Percentiles rank a stretch among this genome's conserved stretches.
phyloP scores from a whole-genome alignment of 2,113 vertebrate species.

The Nipponia nippon region DNA sequence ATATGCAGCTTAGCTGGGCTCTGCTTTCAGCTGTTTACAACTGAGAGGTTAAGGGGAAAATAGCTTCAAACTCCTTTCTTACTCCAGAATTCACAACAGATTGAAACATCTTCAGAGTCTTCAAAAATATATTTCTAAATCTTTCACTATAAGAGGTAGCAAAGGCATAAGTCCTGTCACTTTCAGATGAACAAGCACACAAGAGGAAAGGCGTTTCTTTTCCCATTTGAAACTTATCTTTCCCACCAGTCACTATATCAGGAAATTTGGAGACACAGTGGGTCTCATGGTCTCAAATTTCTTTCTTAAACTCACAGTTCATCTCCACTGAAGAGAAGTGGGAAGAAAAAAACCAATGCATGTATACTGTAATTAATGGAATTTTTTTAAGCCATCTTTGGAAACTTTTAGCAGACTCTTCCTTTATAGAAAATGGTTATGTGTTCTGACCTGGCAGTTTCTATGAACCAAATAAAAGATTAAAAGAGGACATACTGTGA shows the following conservation, averaged over 20 bases:
- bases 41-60: background rate
- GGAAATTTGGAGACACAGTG: background rate
- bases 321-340: background rate
- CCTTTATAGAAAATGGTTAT: background rate
- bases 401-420: background rate
- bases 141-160: background rate
- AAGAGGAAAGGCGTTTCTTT: background rate
- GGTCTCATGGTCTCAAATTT: background rate
- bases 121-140: background rate
- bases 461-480: slow-evolving; percentile 5
- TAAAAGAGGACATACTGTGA: background rate
- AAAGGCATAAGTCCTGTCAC: background rate
- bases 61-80: background rate
- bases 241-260: background rate
- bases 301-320: background rate
- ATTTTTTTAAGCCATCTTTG: background rate
- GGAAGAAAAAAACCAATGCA: fast-evolving
- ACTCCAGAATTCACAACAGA: background rate
- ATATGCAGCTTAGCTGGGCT: background rate
- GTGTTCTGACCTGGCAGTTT: background rate
- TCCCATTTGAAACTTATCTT: background rate
- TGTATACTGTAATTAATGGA: background rate
- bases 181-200: background rate
- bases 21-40: background rate
- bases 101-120: background rate